Conservation (phyloP, 2,797 vertebrate genomes). For the Cyprinella venusta region DNA sequence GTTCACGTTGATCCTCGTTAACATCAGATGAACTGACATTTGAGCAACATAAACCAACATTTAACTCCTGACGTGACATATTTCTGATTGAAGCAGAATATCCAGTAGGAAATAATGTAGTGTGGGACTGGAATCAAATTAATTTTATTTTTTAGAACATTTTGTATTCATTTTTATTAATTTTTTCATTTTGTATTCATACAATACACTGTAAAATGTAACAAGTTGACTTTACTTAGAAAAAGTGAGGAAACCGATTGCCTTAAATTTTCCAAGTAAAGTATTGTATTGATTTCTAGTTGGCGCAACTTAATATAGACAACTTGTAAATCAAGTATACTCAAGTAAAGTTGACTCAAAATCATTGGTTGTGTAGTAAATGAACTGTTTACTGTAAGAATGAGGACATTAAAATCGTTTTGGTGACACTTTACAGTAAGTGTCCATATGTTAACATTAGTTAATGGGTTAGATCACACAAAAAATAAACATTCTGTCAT, state of each 20-base stretch:
- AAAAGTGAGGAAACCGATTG: too few relatives aligned
- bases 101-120: background rate
- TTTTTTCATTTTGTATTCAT: background rate
- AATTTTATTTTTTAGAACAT: background rate
- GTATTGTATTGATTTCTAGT: too few relatives aligned
- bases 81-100: background rate
- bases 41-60: background rate
- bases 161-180: too few relatives aligned
- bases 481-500: too few relatives aligned
- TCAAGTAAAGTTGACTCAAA: too few relatives aligned
- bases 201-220: too few relatives aligned
- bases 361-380: too few relatives aligned
- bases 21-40: background rate
- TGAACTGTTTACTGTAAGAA: background rate
- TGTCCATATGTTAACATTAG: background rate
- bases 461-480: too few relatives aligned
- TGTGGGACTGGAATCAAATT: background rate
- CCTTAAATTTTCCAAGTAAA: too few relatives aligned
- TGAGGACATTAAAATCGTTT: background rate
- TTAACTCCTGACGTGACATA: background rate
- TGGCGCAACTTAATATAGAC: too few relatives aligned
- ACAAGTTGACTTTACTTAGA: too few relatives aligned
- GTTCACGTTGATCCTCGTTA: background rate
- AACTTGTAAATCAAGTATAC: too few relatives aligned
- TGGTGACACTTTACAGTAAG: background rate